Conservation (phyloP, 37 sponge, comb jelly and placozoan species). For the Ephydatia muelleri region DNA sequence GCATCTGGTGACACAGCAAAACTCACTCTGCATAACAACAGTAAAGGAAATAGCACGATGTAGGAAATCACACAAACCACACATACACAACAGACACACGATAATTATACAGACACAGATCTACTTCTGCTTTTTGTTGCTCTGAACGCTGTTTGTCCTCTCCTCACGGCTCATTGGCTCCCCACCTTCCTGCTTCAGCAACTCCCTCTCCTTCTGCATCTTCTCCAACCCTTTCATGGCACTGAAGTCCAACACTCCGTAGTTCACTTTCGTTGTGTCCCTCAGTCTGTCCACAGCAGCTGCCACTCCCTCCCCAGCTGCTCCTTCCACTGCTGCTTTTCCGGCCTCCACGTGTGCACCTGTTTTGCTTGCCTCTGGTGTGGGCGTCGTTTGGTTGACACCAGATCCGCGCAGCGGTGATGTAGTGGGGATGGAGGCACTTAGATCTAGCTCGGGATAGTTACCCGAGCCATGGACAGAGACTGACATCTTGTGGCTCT, state of each 20-base stretch:
- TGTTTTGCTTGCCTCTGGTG: neutral
- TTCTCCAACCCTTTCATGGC: constrained; percentile 28
- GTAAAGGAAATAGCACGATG: no score
- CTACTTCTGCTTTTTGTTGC: neutral
- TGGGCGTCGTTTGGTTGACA: neutral
- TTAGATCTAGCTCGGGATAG: constrained; percentile 20
- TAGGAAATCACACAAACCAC: no score
- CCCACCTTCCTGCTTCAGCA: neutral
- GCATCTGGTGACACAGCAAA: no score
- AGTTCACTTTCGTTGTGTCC: constrained; percentile 23
- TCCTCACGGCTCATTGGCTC: neutral
- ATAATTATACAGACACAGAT: neutral
- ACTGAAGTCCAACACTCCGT: constrained; percentile 34
- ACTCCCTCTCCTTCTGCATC: constrained; percentile 22
- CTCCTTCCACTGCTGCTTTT: neutral
- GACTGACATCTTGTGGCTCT: neutral
- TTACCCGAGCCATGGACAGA: neutral
- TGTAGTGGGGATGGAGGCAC: neutral
- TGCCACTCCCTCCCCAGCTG: neutral
- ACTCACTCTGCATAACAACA: no score
- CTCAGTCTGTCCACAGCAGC: neutral
- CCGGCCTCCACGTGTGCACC: neutral
- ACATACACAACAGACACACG: no score
- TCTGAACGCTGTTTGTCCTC: neutral
- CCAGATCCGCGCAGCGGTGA: neutral